phyloP scores from a whole-genome alignment of 2,888 invertebrate species.

The Dendrolimus pini region DNA sequence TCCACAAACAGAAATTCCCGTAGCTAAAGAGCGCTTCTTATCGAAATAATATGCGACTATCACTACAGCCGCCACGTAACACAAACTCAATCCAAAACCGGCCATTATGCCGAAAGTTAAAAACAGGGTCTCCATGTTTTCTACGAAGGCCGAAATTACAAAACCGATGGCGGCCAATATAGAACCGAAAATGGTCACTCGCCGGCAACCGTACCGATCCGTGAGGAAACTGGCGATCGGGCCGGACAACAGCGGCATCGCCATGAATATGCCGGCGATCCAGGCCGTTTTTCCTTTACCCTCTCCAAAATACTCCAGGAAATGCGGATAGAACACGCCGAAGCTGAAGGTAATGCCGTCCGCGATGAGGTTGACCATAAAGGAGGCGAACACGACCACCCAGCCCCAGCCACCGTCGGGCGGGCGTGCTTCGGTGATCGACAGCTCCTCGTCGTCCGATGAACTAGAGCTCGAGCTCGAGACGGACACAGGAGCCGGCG shows the following conservation, averaged over 20 bases:
- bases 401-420: slow-evolving; percentile 96
- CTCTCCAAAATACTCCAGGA: slow-evolving; percentile 89
- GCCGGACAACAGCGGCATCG: slow-evolving; percentile 91
- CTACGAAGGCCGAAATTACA: slow-evolving; percentile 84
- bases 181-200: slow-evolving; percentile 86
- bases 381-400: slow-evolving; percentile 93
- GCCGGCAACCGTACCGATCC: slow-evolving; percentile 88
- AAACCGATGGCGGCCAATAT: slow-evolving; percentile 86
- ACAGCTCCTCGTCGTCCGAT: slow-evolving; percentile 79
- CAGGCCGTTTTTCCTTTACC: slow-evolving; percentile 92
- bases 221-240: slow-evolving; percentile 90
- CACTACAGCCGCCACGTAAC: slow-evolving; percentile 93
- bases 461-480: slow-evolving; percentile 73
- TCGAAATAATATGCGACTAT: slow-evolving; percentile 95
- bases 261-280: slow-evolving; percentile 94
- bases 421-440: slow-evolving; percentile 81
- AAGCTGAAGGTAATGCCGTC: slow-evolving; percentile 96
- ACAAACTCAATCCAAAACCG: slow-evolving; percentile 89
- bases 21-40: slow-evolving; percentile 88
- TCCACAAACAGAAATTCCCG: slow-evolving; percentile 90
- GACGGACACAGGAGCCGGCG: slow-evolving; percentile 53
- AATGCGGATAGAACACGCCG: slow-evolving; percentile 91
- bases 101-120: slow-evolving; percentile 90
- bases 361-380: slow-evolving; percentile 92
- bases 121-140: slow-evolving; percentile 86